Conservation (phyloP, 2,113 vertebrate genomes). For the Nothocercus julius region DNA sequence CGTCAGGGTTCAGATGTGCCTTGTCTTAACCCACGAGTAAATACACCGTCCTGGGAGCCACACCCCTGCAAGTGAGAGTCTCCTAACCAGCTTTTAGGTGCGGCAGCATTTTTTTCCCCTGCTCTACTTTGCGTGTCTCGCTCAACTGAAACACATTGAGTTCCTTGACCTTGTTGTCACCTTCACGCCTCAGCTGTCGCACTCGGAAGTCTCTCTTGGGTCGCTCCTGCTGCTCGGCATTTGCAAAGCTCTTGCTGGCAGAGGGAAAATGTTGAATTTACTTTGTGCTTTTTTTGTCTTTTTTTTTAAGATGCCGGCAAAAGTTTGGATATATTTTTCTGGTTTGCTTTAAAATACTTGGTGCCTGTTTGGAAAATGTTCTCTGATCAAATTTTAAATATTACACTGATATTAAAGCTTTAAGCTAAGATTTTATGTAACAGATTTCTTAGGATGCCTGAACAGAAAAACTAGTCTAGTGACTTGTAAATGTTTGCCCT, state of each 20-base stretch:
- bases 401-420: background rate
- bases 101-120: background rate
- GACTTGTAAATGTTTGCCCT: fast-evolving
- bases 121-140: background rate
- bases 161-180: fast-evolving
- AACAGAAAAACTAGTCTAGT: background rate
- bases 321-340: background rate
- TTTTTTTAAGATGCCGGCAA: background rate
- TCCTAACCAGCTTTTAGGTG: background rate
- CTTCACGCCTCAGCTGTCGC: fast-evolving
- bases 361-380: background rate
- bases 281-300: background rate
- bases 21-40: background rate
- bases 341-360: background rate
- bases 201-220: background rate
- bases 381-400: background rate
- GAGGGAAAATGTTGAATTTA: background rate
- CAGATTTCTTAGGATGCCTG: background rate
- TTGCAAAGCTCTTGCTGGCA: background rate
- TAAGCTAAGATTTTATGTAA: background rate
- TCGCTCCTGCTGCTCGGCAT: fast-evolving
- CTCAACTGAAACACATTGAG: background rate
- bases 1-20: background rate
- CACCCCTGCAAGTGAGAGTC: background rate
- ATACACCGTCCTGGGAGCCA: background rate